Percentiles rank a stretch among this genome's conserved stretches.
Conservation (phyloP, 2,888 invertebrate genomes). For the Agrochola lychnidis region DNA sequence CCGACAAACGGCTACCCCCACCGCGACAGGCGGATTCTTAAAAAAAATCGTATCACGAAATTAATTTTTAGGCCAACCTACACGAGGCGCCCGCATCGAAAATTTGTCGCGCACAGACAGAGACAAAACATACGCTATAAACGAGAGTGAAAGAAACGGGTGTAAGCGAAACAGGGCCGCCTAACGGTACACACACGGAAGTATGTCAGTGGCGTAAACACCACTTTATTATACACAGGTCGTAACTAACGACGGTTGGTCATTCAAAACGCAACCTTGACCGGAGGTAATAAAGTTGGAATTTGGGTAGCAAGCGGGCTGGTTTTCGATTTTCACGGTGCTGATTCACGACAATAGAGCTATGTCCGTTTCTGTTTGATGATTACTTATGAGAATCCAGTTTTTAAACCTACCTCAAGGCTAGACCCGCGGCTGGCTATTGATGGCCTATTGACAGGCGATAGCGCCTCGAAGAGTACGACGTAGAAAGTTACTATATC, state of each 20-base stretch:
- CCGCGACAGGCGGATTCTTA: constrained; percentile 74
- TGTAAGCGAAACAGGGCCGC: constrained; percentile 85
- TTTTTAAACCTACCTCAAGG: constrained; percentile 89
- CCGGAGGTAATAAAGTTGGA: constrained; percentile 75
- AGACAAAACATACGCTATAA: constrained; percentile 77
- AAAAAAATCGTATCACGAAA: constrained; percentile 88
- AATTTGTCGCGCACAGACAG: constrained; percentile 87
- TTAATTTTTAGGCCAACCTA: constrained; percentile 89
- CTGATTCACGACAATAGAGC: constrained; percentile 87
- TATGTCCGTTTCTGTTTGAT: constrained; percentile 84
- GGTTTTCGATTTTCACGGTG: constrained; percentile 90
- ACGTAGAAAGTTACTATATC: constrained; percentile 18
- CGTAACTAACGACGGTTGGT: constrained; percentile 75
- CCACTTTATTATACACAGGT: constrained; percentile 75
- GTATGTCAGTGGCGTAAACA: constrained; percentile 90
- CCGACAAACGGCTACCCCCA: constrained; percentile 74
- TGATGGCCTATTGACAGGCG: constrained; percentile 49
- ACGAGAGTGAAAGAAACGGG: constrained; percentile 89
- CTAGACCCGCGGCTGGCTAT: constrained; percentile 66
- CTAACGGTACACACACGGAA: constrained; percentile 90
- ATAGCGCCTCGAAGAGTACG: constrained; percentile 19
- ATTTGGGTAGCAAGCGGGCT: constrained; percentile 70
- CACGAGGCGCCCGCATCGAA: constrained; percentile 88
- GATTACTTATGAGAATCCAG: constrained; percentile 80
- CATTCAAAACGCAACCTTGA: constrained; percentile 85